Percentiles rank a stretch among this genome's conserved stretches.
These are phyloP conservation scores for Leptodirus hochenwartii DNA, from an alignment of 2,888 invertebrate genomes.

Conservation along the genomic window DNA sequence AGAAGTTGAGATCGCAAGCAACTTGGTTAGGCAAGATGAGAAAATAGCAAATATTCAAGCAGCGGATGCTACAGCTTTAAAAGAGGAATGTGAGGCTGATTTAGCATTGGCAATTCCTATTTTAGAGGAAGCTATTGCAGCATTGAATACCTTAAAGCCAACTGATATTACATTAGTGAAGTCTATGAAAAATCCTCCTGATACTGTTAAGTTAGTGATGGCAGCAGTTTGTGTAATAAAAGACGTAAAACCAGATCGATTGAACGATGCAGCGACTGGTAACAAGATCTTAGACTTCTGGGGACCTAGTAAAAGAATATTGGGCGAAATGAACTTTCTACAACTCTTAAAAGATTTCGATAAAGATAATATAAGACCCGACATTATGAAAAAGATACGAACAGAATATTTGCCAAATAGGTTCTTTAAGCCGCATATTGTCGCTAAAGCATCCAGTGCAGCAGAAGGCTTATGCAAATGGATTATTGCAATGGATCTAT, in stretches of 20 bases:
- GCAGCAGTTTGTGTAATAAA: slow-evolving; percentile 83
- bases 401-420: slow-evolving; percentile 58
- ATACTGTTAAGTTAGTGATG: slow-evolving; percentile 67
- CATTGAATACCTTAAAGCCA: slow-evolving; percentile 71
- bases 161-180: slow-evolving; percentile 71
- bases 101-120: slow-evolving; percentile 75
- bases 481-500: slow-evolving; percentile 81
- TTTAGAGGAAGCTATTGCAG: slow-evolving; percentile 53
- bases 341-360: slow-evolving; percentile 60
- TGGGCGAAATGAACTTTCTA: slow-evolving; percentile 68
- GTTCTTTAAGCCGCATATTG: slow-evolving; percentile 60
- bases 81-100: slow-evolving; percentile 84
- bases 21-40: slow-evolving; percentile 70
- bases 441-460: slow-evolving; percentile 81
- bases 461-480: slow-evolving; percentile 86
- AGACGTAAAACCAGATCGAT: slow-evolving; percentile 56
- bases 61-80: slow-evolving; percentile 62
- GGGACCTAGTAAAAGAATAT: slow-evolving; percentile 66
- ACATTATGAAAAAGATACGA: slow-evolving; percentile 54
- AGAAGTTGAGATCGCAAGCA: slow-evolving; percentile 61
- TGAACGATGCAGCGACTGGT: slow-evolving; percentile 51
- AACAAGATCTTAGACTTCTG: slow-evolving; percentile 61
- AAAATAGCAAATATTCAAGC: slow-evolving; percentile 77
- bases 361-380: slow-evolving; percentile 63
- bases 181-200: slow-evolving; percentile 77